Evolutionary conservation across 2,113 vertebrate genomes (phyloP), one percentile per base, ranked within the genome.

Genomic region (Nanorana parkeri): DNA sequence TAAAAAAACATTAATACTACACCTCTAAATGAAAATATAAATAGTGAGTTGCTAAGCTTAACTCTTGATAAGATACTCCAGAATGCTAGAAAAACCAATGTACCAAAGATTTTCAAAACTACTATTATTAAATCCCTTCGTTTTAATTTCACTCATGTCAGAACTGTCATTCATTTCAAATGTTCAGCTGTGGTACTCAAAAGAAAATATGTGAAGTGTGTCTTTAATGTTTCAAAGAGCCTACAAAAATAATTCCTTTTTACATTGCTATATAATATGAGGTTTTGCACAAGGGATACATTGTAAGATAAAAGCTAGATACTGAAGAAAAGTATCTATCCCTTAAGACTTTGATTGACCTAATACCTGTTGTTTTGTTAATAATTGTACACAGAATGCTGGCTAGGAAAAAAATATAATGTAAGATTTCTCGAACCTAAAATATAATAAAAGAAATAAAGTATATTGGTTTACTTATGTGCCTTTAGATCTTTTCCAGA

Each of bases 111-210:
- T 64, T 64, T 65, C 41, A 60, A 55, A 61, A 75, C 75, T 65
- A n/a, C 19, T 52, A 36, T 77, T 51, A 65, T 41, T 28, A 77
- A 77, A 77, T 77, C 32, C 36, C 28, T 77, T 77, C 61, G 60
- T 77, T 77, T 51, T 51, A 75, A 75, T 75, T 75, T 75, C 56
- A 60, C 17, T 7, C 52, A 36, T 77, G 75, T 77, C 75, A 77
- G n/a, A 77, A 52, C 58, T 77, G 75, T 65, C 75, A 77, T 26
- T 77, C 75, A 77, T 64, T 28, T 51, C 16, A 65, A 77, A 64
- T 77, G 61, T 28, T 77, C 36, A 64, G 36, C 60, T 65, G 21
- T 77, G 21, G 52, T 26, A 52, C 74, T 51, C 28, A 24, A 77
- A 77, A 51, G 36, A 51, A 65, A 65, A 77, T 52, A 64, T 64